Percentiles rank a stretch among this genome's conserved stretches.
Evolutionary conservation across 1,140 invertebrate species (phyloP).

Genomic region (Macrosteles quadrilineatus): DNA sequence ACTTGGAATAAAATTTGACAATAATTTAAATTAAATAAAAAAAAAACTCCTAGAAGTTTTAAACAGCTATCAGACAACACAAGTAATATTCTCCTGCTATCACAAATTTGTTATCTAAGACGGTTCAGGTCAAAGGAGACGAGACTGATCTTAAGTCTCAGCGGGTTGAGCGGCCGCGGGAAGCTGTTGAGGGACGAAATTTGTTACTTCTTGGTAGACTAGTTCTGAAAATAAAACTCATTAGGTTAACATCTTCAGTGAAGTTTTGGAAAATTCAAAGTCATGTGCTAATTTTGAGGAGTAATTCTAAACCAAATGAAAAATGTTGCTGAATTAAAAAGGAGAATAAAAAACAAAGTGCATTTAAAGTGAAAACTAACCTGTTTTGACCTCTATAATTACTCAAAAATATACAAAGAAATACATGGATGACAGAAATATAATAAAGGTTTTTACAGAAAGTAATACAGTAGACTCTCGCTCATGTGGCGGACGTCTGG

Average conservation of each 20-base stretch:
- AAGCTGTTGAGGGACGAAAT: conserved; percentile 61
- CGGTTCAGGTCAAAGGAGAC: neutral
- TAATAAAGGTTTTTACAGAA: no score
- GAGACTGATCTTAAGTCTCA: neutral
- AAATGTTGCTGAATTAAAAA: neutral
- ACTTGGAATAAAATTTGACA: neutral
- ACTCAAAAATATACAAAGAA: neutral
- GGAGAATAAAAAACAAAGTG: neutral
- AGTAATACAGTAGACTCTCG: no score
- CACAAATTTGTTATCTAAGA: neutral
- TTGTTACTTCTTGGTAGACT: conserved; percentile 74
- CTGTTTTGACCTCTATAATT: neutral
- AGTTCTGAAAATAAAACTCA: conserved; percentile 60
- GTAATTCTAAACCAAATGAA: neutral
- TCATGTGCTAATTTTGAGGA: neutral
- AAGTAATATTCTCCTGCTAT: neutral
- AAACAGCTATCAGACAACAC: neutral
- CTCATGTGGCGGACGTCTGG: no score
- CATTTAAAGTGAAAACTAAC: neutral
- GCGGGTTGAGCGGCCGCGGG: neutral
- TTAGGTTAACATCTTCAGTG: neutral
- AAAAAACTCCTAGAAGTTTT: neutral
- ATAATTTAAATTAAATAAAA: neutral
- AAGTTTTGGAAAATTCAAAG: neutral
- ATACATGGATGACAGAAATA: no score